Percentiles rank a stretch among this genome's conserved stretches.
phyloP scores from a whole-genome alignment of 1,140 invertebrate species.

The Drosophila hydei region DNA sequence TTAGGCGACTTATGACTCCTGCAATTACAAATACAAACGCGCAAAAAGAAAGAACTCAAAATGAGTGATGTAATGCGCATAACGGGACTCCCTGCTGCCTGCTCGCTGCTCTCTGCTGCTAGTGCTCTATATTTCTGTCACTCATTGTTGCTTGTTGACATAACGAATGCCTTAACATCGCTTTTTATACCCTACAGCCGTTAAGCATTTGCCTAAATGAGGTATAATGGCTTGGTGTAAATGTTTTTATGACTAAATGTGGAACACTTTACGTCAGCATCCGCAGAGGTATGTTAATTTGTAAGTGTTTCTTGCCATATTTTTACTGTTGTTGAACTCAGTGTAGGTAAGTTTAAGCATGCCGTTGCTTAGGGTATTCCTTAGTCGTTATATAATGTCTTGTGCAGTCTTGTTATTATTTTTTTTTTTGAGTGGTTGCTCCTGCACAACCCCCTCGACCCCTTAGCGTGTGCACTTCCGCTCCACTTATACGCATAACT shows the following conservation, averaged over 20 bases:
- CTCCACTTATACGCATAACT: conserved; percentile 76
- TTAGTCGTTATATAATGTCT: too few relatives aligned
- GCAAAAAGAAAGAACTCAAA: conserved; percentile 44
- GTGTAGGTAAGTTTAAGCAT: too few relatives aligned
- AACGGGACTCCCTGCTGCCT: conserved; percentile 44
- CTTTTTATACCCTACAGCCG: conserved; percentile 36
- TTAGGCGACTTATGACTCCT: conserved; percentile 62
- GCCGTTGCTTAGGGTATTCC: neutral
- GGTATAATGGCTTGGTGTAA: too few relatives aligned
- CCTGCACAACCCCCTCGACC: conserved; percentile 2
- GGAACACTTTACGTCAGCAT: too few relatives aligned
- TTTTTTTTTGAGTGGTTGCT: conserved; percentile 25
- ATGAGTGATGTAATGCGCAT: conserved; percentile 77
- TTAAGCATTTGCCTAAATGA: too few relatives aligned
- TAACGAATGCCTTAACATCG: conserved; percentile 80
- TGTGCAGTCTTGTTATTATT: neutral
- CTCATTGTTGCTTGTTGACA: conserved; percentile 77
- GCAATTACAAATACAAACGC: conserved; percentile 68
- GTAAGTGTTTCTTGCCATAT: too few relatives aligned
- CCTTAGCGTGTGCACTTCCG: conserved; percentile 57
- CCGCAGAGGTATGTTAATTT: too few relatives aligned
- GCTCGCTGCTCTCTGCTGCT: neutral
- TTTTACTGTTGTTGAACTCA: too few relatives aligned
- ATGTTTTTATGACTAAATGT: too few relatives aligned
- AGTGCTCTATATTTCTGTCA: conserved; percentile 1